A percentile compares a stretch with the other conserved stretches of the same genome.
phyloP scores from a whole-genome alignment of 2,113 vertebrate genomes.

The Zingel zingel region DNA sequence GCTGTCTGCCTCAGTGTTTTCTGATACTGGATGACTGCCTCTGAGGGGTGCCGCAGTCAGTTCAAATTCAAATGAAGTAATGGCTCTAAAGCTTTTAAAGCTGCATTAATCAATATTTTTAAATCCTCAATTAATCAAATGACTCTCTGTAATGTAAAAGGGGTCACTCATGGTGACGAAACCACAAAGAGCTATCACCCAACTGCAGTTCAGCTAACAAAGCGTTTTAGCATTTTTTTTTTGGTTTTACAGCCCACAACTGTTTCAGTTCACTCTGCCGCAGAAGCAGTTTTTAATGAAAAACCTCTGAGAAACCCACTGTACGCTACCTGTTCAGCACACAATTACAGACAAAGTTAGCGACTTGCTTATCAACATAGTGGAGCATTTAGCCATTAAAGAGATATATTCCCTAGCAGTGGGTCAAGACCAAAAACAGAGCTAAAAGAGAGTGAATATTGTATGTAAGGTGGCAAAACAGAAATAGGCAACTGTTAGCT shows the following conservation, averaged over 20 bases:
- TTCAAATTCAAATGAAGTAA: not conserved
- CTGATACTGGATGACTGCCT: not conserved
- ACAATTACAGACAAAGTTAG: not conserved
- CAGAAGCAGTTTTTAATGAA: not conserved
- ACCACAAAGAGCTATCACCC: not conserved
- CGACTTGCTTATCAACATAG: not conserved
- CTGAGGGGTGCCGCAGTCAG: not conserved
- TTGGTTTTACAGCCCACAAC: not conserved
- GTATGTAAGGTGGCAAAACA: not conserved
- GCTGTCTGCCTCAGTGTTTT: not conserved
- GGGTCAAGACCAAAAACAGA: not conserved
- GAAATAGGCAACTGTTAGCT: not conserved
- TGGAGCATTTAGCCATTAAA: not conserved
- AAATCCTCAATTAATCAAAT: not conserved
- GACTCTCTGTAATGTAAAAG: not conserved
- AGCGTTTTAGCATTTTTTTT: not conserved
- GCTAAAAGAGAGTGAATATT: not conserved
- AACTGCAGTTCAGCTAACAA: not conserved
- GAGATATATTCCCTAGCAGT: not conserved
- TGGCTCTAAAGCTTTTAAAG: conserved; percentile 13
- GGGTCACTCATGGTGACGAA: rapidly evolving
- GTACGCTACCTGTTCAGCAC: not conserved
- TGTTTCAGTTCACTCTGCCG: not conserved
- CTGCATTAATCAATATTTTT: not conserved
- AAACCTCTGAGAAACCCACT: not conserved